Evolutionary conservation across 2,888 invertebrate species (phyloP).

Genomic region (Ennomos quercinarius): DNA sequence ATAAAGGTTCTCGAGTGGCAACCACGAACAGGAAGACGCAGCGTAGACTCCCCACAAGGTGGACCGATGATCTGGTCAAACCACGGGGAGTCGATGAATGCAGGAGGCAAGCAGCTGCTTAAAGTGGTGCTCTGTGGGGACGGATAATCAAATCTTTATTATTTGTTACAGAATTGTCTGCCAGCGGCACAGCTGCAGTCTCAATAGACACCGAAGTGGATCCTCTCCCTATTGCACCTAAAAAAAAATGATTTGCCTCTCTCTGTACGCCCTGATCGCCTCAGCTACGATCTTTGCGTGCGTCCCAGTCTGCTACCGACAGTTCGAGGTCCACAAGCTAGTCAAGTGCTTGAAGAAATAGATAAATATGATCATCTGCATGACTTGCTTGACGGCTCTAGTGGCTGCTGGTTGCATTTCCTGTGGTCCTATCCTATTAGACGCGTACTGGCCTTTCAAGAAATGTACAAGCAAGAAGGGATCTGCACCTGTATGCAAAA

Average conservation of each 20-base stretch:
- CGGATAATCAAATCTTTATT: constrained; percentile 3
- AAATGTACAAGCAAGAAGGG: constrained; percentile 17
- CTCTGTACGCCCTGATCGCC: constrained; percentile 70
- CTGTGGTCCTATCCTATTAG: constrained; percentile 61
- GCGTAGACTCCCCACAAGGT: too few relatives aligned
- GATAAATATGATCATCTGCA: constrained; percentile 60
- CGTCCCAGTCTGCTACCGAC: constrained; percentile 70
- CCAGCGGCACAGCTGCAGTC: constrained; percentile 20
- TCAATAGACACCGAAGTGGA: constrained; percentile 13
- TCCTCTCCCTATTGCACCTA: constrained; percentile 11
- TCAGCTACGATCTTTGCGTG: constrained; percentile 73
- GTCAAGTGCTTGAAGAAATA: constrained; percentile 66
- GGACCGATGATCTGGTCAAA: too few relatives aligned
- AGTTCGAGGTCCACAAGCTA: constrained; percentile 62
- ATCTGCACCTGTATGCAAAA: constrained; percentile 48
- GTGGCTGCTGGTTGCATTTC: constrained; percentile 58
- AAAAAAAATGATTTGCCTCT: constrained; percentile 78
- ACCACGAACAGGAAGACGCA: too few relatives aligned
- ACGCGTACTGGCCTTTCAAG: constrained; percentile 50
- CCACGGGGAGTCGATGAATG: too few relatives aligned
- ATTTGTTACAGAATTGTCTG: constrained; percentile 25
- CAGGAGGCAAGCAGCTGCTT: too few relatives aligned
- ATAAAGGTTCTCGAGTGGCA: too few relatives aligned
- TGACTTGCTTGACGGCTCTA: constrained; percentile 58
- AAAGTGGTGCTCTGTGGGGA: too few relatives aligned